phyloP scores from a whole-genome alignment of 92 coral and sea anemone species.

The Porites lobata region DNA sequence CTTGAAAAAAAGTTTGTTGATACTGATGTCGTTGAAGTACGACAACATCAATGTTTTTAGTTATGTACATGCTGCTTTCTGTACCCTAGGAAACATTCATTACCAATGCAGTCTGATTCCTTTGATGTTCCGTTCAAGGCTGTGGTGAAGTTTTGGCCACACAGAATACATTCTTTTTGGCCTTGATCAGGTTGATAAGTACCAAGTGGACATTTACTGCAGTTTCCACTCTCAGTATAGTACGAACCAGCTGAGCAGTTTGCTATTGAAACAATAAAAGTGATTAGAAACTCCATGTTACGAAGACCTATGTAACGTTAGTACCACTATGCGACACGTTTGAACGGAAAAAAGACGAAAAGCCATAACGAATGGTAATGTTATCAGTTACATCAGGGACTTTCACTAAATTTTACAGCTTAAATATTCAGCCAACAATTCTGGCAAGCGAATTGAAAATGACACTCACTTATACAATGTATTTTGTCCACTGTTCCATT shows the following conservation, averaged over 20 bases:
- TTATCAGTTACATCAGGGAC: too few species aligned
- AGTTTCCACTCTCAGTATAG: slow-evolving; percentile 24
- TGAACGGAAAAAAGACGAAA: too few species aligned
- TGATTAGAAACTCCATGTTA: too few species aligned
- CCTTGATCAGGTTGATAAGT: slow-evolving; percentile 59
- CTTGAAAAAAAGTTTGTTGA: too few species aligned
- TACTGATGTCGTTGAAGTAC: too few species aligned
- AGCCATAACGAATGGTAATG: too few species aligned
- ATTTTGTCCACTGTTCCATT: slow-evolving; percentile 1
- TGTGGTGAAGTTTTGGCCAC: slow-evolving; percentile 45
- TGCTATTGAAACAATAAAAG: slow-evolving; percentile 7
- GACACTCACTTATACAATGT: slow-evolving; percentile 24
- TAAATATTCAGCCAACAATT: too few species aligned
- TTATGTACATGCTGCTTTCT: too few species aligned
- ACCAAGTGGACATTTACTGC: slow-evolving; percentile 33
- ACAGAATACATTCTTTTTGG: slow-evolving; percentile 36
- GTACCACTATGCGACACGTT: too few species aligned
- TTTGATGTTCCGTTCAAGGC: slow-evolving; percentile 30
- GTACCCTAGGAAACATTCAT: background rate
- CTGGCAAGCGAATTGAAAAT: background rate
- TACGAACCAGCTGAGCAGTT: slow-evolving; percentile 52
- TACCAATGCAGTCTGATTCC: slow-evolving; percentile 38
- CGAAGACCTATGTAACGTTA: too few species aligned
- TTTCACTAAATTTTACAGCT: too few species aligned
- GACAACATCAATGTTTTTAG: too few species aligned